A percentile compares a stretch with the other conserved stretches of the same genome.
These are phyloP conservation scores for Tiliacea aurago DNA, from an alignment of 2,888 invertebrate genomes.

Conservation along the genomic window DNA sequence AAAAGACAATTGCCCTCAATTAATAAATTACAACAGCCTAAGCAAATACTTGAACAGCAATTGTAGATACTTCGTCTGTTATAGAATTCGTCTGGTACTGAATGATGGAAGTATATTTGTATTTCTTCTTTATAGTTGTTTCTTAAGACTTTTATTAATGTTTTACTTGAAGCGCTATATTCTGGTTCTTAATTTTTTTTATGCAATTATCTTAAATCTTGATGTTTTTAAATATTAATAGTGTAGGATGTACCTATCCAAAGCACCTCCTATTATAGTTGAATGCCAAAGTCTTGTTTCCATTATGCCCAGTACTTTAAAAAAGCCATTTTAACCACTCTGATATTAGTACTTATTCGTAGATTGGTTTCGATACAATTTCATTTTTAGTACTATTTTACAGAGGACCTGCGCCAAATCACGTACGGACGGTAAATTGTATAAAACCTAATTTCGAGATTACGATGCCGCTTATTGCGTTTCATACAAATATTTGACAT, in stretches of 20 bases:
- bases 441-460: slow-evolving; percentile 82
- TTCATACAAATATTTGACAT: slow-evolving; percentile 72
- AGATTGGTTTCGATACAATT: slow-evolving; percentile 67
- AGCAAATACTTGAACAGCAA: slow-evolving; percentile 47
- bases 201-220: not conserved
- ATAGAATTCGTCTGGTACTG: too few relatives aligned
- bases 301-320: slow-evolving; percentile 15
- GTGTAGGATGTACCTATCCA: not conserved
- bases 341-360: slow-evolving; percentile 49
- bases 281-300: slow-evolving; percentile 1
- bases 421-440: slow-evolving; percentile 83
- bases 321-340: slow-evolving; percentile 29
- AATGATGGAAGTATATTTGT: slow-evolving; percentile 2
- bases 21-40: slow-evolving; percentile 50
- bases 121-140: not conserved
- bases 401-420: slow-evolving; percentile 78
- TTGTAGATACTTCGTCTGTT: slow-evolving; percentile 11
- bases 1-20: slow-evolving; percentile 54
- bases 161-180: not conserved
- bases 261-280: not conserved
- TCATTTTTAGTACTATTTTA: slow-evolving; percentile 74
- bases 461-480: slow-evolving; percentile 80
- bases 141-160: not conserved
- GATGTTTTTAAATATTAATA: not conserved
- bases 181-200: not conserved